A percentile compares a stretch with the other conserved stretches of the same genome.
Evolutionary conservation across 2,113 vertebrate genomes (phyloP).

Genomic region (Melanerpes formicivorus): DNA sequence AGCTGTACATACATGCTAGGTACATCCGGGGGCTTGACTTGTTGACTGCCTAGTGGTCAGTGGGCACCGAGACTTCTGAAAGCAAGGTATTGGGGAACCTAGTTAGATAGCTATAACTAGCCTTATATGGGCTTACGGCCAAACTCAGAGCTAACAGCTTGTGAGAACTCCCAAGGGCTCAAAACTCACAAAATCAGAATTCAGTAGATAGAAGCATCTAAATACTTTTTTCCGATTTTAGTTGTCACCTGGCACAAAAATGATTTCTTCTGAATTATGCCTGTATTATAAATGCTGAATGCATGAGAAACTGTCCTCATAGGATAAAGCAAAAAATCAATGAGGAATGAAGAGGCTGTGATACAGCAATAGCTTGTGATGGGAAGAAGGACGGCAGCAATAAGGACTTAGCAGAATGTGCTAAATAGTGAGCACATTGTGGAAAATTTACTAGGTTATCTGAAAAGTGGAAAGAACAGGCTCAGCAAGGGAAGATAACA

Average conservation of each 20-base stretch:
- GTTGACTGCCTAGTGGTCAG: neutral
- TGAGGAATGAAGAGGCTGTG: neutral
- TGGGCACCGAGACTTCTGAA: neutral
- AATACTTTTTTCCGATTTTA: neutral
- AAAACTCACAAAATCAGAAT: neutral
- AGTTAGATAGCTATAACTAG: neutral
- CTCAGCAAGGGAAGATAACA: neutral
- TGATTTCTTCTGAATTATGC: neutral
- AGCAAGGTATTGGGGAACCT: neutral
- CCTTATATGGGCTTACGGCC: neutral
- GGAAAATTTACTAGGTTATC: neutral
- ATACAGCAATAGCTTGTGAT: neutral
- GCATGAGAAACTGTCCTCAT: rapidly evolving
- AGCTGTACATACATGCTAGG: neutral
- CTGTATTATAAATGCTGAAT: neutral
- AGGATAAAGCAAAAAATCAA: neutral
- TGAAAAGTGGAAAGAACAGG: neutral
- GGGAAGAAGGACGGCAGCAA: neutral
- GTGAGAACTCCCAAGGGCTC: neutral
- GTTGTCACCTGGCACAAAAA: neutral
- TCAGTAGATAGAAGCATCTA: neutral
- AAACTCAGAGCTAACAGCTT: neutral
- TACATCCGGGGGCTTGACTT: neutral
- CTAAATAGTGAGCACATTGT: neutral
- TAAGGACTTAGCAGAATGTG: neutral